Evolutionary conservation across 1,140 invertebrate genomes (phyloP).

Genomic region (Popillia japonica): DNA sequence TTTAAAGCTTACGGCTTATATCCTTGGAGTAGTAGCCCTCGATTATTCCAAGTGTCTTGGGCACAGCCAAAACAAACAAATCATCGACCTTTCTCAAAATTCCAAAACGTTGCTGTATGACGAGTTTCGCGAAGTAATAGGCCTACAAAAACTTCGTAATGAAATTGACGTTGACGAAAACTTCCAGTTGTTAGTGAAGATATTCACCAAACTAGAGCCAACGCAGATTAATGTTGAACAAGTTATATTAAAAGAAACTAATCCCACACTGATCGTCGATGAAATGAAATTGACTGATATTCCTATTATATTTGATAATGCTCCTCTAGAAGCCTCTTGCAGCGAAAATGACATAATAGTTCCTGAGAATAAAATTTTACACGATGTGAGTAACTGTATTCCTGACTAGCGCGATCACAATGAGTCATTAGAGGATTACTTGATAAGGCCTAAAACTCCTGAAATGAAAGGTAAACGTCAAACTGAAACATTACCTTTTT

Average conservation of each 20-base stretch:
- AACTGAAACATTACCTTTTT: too few species aligned
- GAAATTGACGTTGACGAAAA: conserved; percentile 19
- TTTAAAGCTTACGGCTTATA: conserved; percentile 47
- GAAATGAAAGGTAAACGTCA: background rate
- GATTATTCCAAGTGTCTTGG: conserved; percentile 51
- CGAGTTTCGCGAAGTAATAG: background rate
- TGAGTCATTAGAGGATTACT: background rate
- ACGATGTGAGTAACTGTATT: too few species aligned
- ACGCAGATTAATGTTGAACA: background rate
- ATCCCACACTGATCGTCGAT: background rate
- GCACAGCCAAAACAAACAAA: background rate
- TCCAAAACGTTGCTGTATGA: background rate
- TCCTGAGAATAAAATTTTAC: too few species aligned
- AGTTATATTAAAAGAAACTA: background rate
- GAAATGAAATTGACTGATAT: background rate
- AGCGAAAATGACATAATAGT: too few species aligned
- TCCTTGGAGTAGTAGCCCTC: conserved; percentile 45
- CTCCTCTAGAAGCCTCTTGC: too few species aligned
- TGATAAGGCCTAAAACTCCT: background rate
- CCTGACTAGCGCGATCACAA: background rate
- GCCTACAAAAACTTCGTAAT: background rate
- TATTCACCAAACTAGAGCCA: background rate
- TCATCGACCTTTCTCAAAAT: background rate
- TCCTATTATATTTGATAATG: too few species aligned
- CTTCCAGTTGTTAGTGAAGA: background rate